Percentiles rank a stretch among this genome's conserved stretches.
These are phyloP conservation scores for Anniella stebbinsi DNA, from an alignment of 2,797 vertebrate species.

Conservation along the genomic window DNA sequence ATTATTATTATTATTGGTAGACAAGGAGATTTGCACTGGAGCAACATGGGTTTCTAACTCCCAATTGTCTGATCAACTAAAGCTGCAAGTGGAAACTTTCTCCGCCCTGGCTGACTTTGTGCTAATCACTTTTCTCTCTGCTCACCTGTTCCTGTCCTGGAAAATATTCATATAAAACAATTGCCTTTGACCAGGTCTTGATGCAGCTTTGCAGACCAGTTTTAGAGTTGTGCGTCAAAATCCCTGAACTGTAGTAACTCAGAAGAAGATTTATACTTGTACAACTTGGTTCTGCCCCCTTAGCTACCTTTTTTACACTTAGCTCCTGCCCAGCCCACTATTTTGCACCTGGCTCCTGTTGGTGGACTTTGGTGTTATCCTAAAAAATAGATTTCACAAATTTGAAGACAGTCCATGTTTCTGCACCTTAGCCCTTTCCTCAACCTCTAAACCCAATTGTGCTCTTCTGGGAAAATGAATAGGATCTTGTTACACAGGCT, in stretches of 20 bases:
- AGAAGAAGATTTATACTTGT: not conserved
- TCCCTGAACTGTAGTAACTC: not conserved
- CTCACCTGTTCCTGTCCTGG: not conserved
- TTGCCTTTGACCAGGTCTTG: not conserved
- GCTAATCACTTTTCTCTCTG: not conserved
- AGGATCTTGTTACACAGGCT: no score
- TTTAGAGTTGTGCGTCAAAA: not conserved
- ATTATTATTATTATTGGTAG: no score
- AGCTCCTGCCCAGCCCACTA: not conserved
- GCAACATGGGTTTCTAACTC: not conserved
- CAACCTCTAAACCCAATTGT: not conserved
- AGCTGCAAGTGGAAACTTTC: not conserved
- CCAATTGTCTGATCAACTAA: not conserved
- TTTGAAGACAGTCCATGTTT: no score
- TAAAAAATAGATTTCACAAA: not conserved
- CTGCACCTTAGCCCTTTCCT: not conserved
- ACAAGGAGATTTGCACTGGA: not conserved
- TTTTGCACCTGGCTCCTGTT: not conserved
- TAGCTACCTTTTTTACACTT: not conserved
- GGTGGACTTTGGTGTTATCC: not conserved
- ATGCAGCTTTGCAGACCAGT: not conserved
- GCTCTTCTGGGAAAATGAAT: not conserved
- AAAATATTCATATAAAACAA: not conserved
- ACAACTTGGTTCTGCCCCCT: not conserved
- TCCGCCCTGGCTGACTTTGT: not conserved